These are phyloP conservation scores for Callipepla californica DNA, from an alignment of 2,113 vertebrate species.

Conservation along the genomic window DNA sequence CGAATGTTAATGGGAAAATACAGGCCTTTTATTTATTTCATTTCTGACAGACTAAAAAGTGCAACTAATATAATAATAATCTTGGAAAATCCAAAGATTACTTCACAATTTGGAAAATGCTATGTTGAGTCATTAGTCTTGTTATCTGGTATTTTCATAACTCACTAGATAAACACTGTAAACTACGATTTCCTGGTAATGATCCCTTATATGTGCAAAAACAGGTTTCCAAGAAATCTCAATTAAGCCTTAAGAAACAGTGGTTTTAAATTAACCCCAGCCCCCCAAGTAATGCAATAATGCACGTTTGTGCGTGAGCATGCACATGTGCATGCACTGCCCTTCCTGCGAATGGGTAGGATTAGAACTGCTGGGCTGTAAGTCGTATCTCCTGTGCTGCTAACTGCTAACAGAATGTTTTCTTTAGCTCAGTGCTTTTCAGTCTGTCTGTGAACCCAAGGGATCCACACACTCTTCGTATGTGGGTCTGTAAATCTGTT, in stretches of 20 bases:
- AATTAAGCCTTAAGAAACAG: slow-evolving; percentile 67
- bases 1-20: slow-evolving; percentile 82
- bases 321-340: accelerated
- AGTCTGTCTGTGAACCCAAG: not conserved
- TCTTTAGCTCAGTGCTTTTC: not conserved
- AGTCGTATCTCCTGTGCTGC: not conserved
- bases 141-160: slow-evolving; percentile 83
- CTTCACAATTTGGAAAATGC: slow-evolving; percentile 82
- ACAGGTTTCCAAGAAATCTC: slow-evolving; percentile 73
- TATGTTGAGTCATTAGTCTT: slow-evolving; percentile 81
- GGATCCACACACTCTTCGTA: accelerated
- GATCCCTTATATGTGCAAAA: slow-evolving; percentile 73
- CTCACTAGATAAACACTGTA: slow-evolving; percentile 79
- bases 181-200: slow-evolving; percentile 76
- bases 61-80: slow-evolving; percentile 83
- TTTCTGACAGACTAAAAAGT: slow-evolving; percentile 81
- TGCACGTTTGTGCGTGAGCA: accelerated
- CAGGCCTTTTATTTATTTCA: slow-evolving; percentile 80
- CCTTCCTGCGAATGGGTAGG: accelerated
- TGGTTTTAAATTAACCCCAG: slow-evolving; percentile 58
- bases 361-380: not conserved
- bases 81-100: slow-evolving; percentile 80
- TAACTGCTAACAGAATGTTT: not conserved
- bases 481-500: not conserved
- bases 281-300: not conserved